Percentiles rank a stretch among this genome's conserved stretches.
These are phyloP conservation scores for Hydropsyche betteni DNA, from an alignment of 2,888 invertebrate species.

Conservation along the genomic window DNA sequence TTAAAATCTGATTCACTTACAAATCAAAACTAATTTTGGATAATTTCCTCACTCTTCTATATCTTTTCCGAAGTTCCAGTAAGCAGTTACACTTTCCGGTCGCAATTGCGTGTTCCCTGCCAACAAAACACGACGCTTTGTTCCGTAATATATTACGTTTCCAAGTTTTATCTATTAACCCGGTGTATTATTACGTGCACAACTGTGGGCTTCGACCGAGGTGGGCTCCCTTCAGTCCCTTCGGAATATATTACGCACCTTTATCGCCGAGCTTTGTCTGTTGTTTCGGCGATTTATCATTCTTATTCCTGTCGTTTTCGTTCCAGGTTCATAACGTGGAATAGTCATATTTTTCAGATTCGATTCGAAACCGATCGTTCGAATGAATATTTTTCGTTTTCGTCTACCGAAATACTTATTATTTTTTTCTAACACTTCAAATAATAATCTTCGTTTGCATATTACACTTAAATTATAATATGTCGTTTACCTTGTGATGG, in stretches of 20 bases:
- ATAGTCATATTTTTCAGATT: too few species aligned
- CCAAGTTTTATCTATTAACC: constrained; percentile 30
- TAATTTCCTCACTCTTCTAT: too few species aligned
- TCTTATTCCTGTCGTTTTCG: constrained; percentile 4
- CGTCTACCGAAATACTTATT: too few species aligned
- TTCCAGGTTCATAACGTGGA: too few species aligned
- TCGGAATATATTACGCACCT: constrained; percentile 14
- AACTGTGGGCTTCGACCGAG: background rate
- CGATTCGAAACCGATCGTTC: too few species aligned
- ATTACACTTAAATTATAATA: too few species aligned
- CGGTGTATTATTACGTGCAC: constrained; percentile 23
- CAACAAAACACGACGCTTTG: constrained; percentile 27
- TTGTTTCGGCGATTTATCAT: constrained; percentile 16
- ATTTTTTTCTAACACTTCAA: too few species aligned
- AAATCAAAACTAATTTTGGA: too few species aligned
- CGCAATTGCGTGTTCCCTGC: constrained; percentile 31
- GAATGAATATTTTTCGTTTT: too few species aligned
- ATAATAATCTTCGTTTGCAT: too few species aligned
- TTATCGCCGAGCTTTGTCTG: constrained; percentile 13
- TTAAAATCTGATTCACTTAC: too few species aligned
- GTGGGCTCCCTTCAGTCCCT: constrained; percentile 3
- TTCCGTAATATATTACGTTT: constrained; percentile 38
- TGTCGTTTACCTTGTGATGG: background rate
- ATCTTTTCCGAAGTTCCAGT: background rate
- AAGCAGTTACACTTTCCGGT: constrained; percentile 28